Evolutionary conservation across 2,888 invertebrate genomes (phyloP).

Genomic region (Syritta pipiens): DNA sequence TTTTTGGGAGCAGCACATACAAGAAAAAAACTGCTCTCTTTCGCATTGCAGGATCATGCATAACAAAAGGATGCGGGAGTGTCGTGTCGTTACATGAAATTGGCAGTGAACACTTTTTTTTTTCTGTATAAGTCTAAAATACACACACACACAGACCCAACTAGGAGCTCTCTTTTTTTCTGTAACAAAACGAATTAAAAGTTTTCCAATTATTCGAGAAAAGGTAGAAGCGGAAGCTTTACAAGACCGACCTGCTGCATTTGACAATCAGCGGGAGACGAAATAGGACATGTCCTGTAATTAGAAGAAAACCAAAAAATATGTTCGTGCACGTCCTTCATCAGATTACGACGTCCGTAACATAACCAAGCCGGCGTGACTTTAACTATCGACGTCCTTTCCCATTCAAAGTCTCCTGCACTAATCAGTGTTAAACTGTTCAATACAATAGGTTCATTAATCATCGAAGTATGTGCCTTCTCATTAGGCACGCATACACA

Average conservation of each 20-base stretch:
- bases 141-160: not conserved
- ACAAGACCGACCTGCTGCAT: no score
- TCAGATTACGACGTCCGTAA: not conserved
- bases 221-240: no score
- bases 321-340: not conserved
- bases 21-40: conserved; percentile 23
- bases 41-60: conserved; percentile 34
- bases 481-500: not conserved
- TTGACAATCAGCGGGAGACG: not conserved
- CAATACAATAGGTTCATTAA: conserved; percentile 57
- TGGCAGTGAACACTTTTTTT: conserved; percentile 22
- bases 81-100: conserved; percentile 48
- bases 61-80: conserved; percentile 46
- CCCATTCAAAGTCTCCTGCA: conserved; percentile 29
- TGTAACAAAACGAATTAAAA: conserved; percentile 57
- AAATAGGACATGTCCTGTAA: not conserved
- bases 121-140: conserved; percentile 44
- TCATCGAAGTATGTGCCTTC: conserved; percentile 30
- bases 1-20: conserved; percentile 6
- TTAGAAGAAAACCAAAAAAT: no score
- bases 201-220: conserved; percentile 62
- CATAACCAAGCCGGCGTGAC: not conserved
- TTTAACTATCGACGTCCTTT: conserved; percentile 10
- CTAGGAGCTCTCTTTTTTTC: conserved; percentile 6
- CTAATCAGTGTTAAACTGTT: conserved; percentile 62